Evolutionary conservation across 2,888 invertebrate species (phyloP), one percentile per base, ranked within the genome.

Genomic region (Saturnia pavonia): DNA sequence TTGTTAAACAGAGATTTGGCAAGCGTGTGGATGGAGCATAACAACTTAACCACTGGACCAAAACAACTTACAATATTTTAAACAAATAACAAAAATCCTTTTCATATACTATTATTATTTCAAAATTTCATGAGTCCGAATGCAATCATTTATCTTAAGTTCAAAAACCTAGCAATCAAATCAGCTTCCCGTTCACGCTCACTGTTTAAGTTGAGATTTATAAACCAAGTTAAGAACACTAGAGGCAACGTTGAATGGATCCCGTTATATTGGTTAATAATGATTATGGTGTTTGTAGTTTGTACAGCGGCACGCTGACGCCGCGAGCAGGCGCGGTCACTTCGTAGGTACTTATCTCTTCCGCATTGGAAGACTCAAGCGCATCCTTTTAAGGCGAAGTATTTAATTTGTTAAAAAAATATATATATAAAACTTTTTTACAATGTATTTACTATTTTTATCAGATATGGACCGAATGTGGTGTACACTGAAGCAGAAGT

Each of bases 351-450:
- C 25, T 14, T 60, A 60, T 60, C 11, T 65, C 65, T 65, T 65
- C 65, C 65, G 65, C 65, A 65, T 65, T 65, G n/a, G 65, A 65
- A 65, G 40, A n/a, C 9, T 65, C 65, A 40, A 19, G 65, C 65
- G 57, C 57, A 60, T 60, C 57, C 57, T 60, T 60, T 60, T 60
- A 60, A 60, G 57, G 57, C 3, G 57, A 60, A 60, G 57, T 12
- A 25, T 60, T 25, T 14, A 14, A 27, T 27, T 4, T n/a, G 12
- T 9, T 43, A 14, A 43, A n/a, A n/a, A n/a, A 43, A 43, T 43
- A 8, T 1, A 43, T 34, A 2, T 34, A 4, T 34, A 43, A 43
- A 14, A 19, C 19, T 19, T 51, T 51, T 19, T 19, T 51, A 12
- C 48, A 19, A 51, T 51, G 16, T 19, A 34, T 34, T 34, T 34